Evolutionary conservation across 2,888 invertebrate genomes (phyloP).

Genomic region (Drosophila flavopinicola): DNA sequence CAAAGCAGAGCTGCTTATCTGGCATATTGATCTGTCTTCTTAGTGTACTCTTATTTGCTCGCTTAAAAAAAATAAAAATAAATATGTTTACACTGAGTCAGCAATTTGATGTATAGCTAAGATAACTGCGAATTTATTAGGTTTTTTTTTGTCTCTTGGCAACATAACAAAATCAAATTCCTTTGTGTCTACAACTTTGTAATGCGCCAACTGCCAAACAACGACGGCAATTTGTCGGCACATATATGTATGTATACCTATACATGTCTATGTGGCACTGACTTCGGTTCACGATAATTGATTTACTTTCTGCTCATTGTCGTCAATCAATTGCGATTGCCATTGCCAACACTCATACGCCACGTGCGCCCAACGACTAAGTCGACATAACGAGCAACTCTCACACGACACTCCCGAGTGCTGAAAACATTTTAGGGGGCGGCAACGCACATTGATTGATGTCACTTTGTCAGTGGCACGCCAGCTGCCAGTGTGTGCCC

Average conservation of each 20-base stretch:
- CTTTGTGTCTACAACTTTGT: slow-evolving; percentile 65
- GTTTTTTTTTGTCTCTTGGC: slow-evolving; percentile 15
- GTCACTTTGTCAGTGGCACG: slow-evolving; percentile 65
- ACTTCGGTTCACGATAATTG: slow-evolving; percentile 67
- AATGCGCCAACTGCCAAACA: slow-evolving; percentile 65
- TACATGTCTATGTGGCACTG: slow-evolving; percentile 24
- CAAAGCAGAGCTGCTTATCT: slow-evolving; percentile 56
- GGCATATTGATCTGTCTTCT: slow-evolving; percentile 67
- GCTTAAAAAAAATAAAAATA: slow-evolving; percentile 13
- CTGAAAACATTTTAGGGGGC: slow-evolving; percentile 61
- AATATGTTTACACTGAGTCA: slow-evolving; percentile 66
- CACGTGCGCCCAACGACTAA: slow-evolving; percentile 51
- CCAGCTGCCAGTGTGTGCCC: slow-evolving; percentile 11
- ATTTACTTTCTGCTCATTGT: slow-evolving; percentile 72
- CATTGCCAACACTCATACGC: slow-evolving; percentile 70
- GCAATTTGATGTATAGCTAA: slow-evolving; percentile 61
- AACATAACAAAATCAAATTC: slow-evolving; percentile 44
- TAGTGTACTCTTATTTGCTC: slow-evolving; percentile 2
- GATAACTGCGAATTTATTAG: slow-evolving; percentile 62
- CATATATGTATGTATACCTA: slow-evolving; percentile 1
- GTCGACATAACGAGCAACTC: slow-evolving; percentile 45
- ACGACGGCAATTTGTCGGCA: slow-evolving; percentile 68
- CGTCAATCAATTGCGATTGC: slow-evolving; percentile 77
- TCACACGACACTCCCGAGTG: slow-evolving; percentile 30
- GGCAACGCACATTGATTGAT: slow-evolving; percentile 66